Evolutionary conservation across 2,888 invertebrate species (phyloP), one percentile per base, ranked within the genome.

Genomic region (Drosophila dives): DNA sequence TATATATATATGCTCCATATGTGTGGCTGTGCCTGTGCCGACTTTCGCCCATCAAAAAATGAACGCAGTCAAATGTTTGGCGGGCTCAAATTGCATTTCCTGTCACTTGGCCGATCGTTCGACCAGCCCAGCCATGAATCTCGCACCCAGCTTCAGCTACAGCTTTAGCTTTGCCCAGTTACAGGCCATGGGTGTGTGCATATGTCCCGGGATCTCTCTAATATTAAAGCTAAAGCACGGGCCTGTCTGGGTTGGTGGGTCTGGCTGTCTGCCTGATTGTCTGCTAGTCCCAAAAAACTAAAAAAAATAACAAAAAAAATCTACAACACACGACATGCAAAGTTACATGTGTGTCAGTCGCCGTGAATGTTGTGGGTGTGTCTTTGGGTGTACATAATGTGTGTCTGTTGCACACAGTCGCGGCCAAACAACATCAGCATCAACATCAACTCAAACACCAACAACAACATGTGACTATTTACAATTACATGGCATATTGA

Each of bases 81-180:
- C 80, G 74, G 72, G 74, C 89, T 89, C 77, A 86, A 86, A 89
- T 86, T 86, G 89, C 85, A 89, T 86, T 86, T 89, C 89, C 89
- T 89, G 87, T 87, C 89, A 89, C 87, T 87, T 77, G 76, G 89
- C 72, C 73, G 72, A 82, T 79, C 66, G 81, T 66, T 79, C 64
- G 81, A 51, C 79, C 81, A 61, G 76, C 60, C 72, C 63, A 69
- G 63, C 61, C 54, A 70, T 77, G 77, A 77, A 77, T 79, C 72
- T 79, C 26, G 72, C 78, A 71, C 65, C 70, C 62, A 79, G 61
- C 63, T 45, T 38, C 55, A 56, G 48, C 8, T 50, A 29, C 29
- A 29, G 29, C 20, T 51, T 34, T 15, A 20, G 40, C 11, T 32
- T 32, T 56, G 32, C 12, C 75, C 56, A 58, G 50, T 55, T 62